Base-by-base conservation (phyloP, 2,113 vertebrate species). In the Protobothrops flavoviridis region DNA sequence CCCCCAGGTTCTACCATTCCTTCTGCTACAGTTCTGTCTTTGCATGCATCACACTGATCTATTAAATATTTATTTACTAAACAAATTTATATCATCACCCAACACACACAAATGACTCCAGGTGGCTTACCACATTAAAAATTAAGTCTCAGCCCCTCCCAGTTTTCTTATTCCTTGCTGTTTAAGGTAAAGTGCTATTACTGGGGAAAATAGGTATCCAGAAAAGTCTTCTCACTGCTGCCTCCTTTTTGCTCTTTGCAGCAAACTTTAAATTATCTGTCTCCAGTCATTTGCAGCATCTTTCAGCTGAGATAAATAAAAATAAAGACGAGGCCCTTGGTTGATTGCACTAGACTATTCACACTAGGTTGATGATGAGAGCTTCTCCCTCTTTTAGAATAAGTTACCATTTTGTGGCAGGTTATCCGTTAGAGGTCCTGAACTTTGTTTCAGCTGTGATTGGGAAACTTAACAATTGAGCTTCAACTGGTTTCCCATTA, bases 221-320 rank as follows among this genome's bases (percentile, higher is more conserved):
- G 24, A 43, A 7, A 2, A 24, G 52, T 50, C 5, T 0, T 88
- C 45, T 94, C 33, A 43, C 33, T 43, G 15, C 33, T 43, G 11
- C 21, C 43, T 85, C 43, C 8, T 10, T n/a, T 53, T 88, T 87
- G 92, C 93, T 69, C 50, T 12, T 50, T 13, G 90, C 85, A 94
- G 90, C 94, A 93, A 88, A 43, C 55, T 95, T 93, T 39, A 94
- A 93, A 89, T 93, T 59, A 48, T 88, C 87, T 95, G 57, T 90
- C 91, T 85, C 85, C 90, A 26, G 50, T 94, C 85, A 92, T 86
- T 3, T 93, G 93, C 93, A 95, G 91, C 12, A 88, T 61, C 85
- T 94, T 95, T 95, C 69, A 74, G 87, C 53, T 12, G 52, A 94
- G 93, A 95, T 45, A 91, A 95, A 95, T 39, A 90, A 95, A 74